Conservation (phyloP, 2,888 invertebrate species). For the Parnassius apollo region DNA sequence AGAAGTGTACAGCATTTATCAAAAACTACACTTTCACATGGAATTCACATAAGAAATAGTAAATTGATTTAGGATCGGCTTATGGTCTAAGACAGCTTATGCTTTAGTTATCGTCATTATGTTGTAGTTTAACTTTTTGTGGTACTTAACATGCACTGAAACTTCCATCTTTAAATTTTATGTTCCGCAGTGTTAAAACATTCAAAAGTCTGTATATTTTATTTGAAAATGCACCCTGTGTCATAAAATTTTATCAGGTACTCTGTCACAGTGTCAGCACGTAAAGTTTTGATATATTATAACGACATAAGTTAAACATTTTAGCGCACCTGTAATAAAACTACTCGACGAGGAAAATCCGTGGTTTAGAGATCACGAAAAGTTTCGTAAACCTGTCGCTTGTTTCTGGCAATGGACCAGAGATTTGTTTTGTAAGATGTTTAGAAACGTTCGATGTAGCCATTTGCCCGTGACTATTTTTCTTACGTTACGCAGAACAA, state of each 20-base stretch:
- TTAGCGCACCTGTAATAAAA: constrained; percentile 55
- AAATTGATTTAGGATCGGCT: constrained; percentile 47
- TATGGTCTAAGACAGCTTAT: constrained; percentile 54
- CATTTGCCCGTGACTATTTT: constrained; percentile 29
- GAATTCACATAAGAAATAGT: constrained; percentile 25
- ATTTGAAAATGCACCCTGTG: constrained; percentile 5
- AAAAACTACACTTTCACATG: neutral
- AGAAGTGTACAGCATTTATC: constrained; percentile 49
- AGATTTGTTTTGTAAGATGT: constrained; percentile 57
- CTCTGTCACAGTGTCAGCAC: constrained; percentile 1
- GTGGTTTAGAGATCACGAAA: constrained; percentile 69
- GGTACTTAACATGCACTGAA: constrained; percentile 7
- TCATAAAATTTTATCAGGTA: constrained; percentile 12
- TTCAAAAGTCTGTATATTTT: constrained; percentile 3
- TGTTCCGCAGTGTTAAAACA: neutral
- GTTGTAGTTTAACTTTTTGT: constrained; percentile 27
- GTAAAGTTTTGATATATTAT: constrained; percentile 11
- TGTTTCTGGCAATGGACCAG: constrained; percentile 53
- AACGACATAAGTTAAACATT: constrained; percentile 33
- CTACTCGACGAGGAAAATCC: constrained; percentile 60
- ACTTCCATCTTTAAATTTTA: constrained; percentile 7
- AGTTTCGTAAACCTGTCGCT: constrained; percentile 66
- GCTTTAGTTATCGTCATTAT: constrained; percentile 29
- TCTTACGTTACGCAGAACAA: no score
- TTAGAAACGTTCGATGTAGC: constrained; percentile 46